Conservation (phyloP, 1,140 invertebrate species). For the Akabosia matsudoensis region DNA sequence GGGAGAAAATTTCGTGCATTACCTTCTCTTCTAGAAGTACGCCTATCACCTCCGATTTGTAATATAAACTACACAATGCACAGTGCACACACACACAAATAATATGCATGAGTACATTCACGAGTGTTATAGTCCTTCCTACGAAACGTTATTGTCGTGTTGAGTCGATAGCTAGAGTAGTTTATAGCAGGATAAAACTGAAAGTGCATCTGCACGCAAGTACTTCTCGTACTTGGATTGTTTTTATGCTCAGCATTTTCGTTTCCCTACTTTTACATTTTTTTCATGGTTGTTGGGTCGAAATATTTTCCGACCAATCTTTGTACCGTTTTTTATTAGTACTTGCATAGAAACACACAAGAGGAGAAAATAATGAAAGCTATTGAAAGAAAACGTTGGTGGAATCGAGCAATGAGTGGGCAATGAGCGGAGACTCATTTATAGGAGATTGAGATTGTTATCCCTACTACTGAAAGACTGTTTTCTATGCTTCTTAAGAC, state of each 20-base stretch:
- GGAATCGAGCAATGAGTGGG: too few species aligned
- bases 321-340: neutral
- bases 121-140: neutral
- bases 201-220: neutral
- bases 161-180: neutral
- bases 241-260: neutral
- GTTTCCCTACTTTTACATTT: neutral
- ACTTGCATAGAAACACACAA: too few species aligned
- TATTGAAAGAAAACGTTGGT: too few species aligned
- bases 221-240: neutral
- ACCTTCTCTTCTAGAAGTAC: constrained; percentile 4
- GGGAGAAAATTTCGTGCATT: neutral
- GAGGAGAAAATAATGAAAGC: too few species aligned
- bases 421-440: too few species aligned
- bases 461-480: too few species aligned
- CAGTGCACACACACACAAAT: neutral
- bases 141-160: neutral
- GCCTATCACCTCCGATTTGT: neutral
- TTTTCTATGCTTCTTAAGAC: too few species aligned
- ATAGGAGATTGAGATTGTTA: too few species aligned
- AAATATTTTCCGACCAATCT: neutral
- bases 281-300: constrained; percentile 3
- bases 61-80: too few species aligned
- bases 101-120: neutral
- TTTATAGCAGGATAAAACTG: neutral